Percentiles rank a stretch among this genome's conserved stretches.
phyloP scores from a whole-genome alignment of 2,113 vertebrate genomes.

The human (Homo sapiens) region GRCh38 chr18:22071501-22072000 shows the following conservation, averaged over 20 bases:
- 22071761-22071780: not conserved
- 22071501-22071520: not conserved
- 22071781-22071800: not conserved
- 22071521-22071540: not conserved
- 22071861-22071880: not conserved
- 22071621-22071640: not conserved
- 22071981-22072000: not conserved
- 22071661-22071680: not conserved
- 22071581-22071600: not conserved
- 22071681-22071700: not conserved
- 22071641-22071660: not conserved
- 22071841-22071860: not conserved
- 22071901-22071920: not conserved
- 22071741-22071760: not conserved
- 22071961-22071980: not conserved
- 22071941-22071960: not conserved
- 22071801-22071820: not conserved
- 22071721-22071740: not conserved
- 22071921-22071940: not conserved
- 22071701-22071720: conserved; percentile 17
- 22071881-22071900: not conserved
- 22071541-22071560: accelerated
- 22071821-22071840: not conserved
- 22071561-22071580: not conserved
- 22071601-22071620: not conserved